A percentile compares a stretch with the other conserved stretches of the same genome.
Evolutionary conservation across 2,113 vertebrate species (phyloP).

Genomic region (Alaudala cheleensis): DNA sequence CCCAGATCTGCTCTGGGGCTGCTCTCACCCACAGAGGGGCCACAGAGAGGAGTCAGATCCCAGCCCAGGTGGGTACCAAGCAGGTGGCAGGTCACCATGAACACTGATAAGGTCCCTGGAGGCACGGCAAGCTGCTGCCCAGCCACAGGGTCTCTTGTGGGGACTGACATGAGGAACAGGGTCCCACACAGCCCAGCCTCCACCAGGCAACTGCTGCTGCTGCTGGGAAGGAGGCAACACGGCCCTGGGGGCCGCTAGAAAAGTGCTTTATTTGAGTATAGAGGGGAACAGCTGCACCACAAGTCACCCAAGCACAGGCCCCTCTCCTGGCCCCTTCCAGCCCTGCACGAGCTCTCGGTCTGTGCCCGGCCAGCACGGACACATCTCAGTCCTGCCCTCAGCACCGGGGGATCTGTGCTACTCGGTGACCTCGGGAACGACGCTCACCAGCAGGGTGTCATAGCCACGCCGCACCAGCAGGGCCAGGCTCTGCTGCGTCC

Average conservation of each 20-base stretch:
- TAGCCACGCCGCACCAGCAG: slow-evolving; percentile 81
- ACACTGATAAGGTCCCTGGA: accelerated
- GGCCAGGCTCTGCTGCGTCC: slow-evolving; percentile 79
- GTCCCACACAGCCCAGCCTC: neutral
- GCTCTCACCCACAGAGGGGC: neutral
- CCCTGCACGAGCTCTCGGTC: neutral
- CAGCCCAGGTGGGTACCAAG: accelerated
- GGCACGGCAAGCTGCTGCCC: neutral
- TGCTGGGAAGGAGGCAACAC: accelerated
- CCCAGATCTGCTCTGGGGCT: accelerated
- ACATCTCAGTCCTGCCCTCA: neutral
- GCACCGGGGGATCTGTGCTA: neutral
- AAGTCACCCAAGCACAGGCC: neutral
- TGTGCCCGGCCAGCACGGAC: neutral
- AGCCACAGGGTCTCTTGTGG: accelerated
- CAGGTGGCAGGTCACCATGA: neutral
- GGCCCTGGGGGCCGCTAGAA: neutral
- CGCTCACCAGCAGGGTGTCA: slow-evolving; percentile 78
- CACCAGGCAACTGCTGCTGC: neutral
- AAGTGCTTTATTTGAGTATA: slow-evolving; percentile 41
- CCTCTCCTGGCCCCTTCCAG: neutral
- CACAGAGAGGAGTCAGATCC: accelerated
- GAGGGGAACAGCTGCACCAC: neutral
- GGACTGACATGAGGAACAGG: neutral
- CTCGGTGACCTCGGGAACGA: slow-evolving; percentile 86